Evolutionary conservation across 2,113 vertebrate genomes (phyloP), one percentile per base, ranked within the genome.

Genomic region (Callionymus lyra): DNA sequence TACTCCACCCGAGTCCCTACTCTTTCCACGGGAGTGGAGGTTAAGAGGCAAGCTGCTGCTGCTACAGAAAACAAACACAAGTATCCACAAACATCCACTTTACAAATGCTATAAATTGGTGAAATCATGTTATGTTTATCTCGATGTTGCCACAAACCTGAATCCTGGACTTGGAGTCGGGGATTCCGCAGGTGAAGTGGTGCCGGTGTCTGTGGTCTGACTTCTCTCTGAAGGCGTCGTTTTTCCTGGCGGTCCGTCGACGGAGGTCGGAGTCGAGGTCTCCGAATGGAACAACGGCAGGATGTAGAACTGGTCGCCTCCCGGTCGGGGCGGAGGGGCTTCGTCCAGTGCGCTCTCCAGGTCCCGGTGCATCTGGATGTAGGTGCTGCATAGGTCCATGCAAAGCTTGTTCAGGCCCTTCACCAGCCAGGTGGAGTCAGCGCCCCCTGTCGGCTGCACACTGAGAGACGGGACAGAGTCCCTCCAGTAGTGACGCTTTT

Each of bases 301-400:
- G 68, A 92, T 83, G 59, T 93, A 89, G 73, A 92, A 82, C 0
- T 86, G 80, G 31, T 94, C 91, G 0, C 59, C 65, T 6, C 61
- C 66, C 15, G n/a, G 50, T 1, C 5, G 31, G 32, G 4, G 34
- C 33, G 65, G 39, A 4, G 53, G 57, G 1, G 55, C 31, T 39
- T 95, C 92, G 40, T 95, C 92, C 46, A 77, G 6, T 10, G 67
- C 81, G 69, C 65, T 88, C 68, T 97, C 93, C 68, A 96, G 71
- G 79, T 99, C 95, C 34, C 93, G 72, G 65, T 97, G 90, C 91
- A 97, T 91, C 74, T 97, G 94, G 72, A 96, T 92, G 71, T 99
- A 99, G 82, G 91, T 89, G 63, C 83, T 91, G 62, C 94, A 94
- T 39, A 97, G 85, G 34, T 99, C 95, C 88, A 91, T 85, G 69